Conservation (phyloP, 2,888 invertebrate genomes). For the Drosophila melanosoma region DNA sequence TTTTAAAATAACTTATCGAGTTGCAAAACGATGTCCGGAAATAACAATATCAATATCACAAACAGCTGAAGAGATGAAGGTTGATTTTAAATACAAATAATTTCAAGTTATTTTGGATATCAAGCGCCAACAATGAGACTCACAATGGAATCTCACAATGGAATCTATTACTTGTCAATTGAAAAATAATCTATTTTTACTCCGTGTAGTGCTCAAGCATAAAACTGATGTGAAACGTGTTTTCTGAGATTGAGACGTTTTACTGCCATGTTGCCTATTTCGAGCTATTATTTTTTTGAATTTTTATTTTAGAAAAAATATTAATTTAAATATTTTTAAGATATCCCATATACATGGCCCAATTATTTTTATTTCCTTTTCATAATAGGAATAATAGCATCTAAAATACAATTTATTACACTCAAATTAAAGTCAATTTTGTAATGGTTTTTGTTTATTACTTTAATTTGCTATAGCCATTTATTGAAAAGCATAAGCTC, state of each 20-base stretch:
- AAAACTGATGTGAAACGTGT: background rate
- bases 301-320: background rate
- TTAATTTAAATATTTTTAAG: background rate
- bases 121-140: background rate
- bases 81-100: background rate
- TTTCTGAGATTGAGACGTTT: background rate
- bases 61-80: background rate
- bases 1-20: too few species aligned
- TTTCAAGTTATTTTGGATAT: background rate
- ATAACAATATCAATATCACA: background rate
- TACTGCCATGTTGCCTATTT: background rate
- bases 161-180: background rate
- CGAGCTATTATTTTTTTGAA: background rate
- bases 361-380: background rate
- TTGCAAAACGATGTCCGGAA: background rate
- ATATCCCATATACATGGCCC: background rate
- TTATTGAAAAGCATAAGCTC: background rate
- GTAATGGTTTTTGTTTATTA: background rate
- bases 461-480: background rate
- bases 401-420: background rate
- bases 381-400: background rate
- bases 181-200: background rate
- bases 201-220: background rate
- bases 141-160: background rate
- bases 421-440: background rate